These are phyloP conservation scores for Molanna angustata DNA, from an alignment of 2,888 invertebrate genomes.

Conservation along the genomic window DNA sequence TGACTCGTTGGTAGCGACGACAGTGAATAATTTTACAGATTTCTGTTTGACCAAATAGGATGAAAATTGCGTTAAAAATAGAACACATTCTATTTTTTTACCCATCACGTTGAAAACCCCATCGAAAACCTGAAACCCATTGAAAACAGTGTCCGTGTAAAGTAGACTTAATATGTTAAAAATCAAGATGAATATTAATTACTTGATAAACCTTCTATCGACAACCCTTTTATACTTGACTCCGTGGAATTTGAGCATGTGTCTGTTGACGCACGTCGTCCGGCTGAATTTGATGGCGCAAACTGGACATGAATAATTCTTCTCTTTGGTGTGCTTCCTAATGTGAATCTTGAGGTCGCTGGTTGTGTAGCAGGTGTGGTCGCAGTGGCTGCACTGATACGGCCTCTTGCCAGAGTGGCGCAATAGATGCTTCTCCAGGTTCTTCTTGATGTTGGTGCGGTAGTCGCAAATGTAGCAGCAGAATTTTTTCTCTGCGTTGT, in stretches of 20 bases:
- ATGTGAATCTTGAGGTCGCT: slow-evolving; percentile 45
- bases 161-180: background rate
- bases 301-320: slow-evolving; percentile 46
- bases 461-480: slow-evolving; percentile 44
- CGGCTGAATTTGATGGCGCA: slow-evolving; percentile 47
- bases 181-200: background rate
- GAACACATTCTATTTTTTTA: too few relatives aligned
- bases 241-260: slow-evolving; percentile 40
- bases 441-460: slow-evolving; percentile 44
- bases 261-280: slow-evolving; percentile 51
- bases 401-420: slow-evolving; percentile 48
- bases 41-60: too few relatives aligned
- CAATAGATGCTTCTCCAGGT: slow-evolving; percentile 44
- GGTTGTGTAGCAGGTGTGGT: slow-evolving; percentile 31
- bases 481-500: slow-evolving; percentile 36
- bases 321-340: slow-evolving; percentile 47
- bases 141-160: too few relatives aligned
- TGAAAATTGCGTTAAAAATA: too few relatives aligned
- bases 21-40: too few relatives aligned
- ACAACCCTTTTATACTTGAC: background rate
- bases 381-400: slow-evolving; percentile 45
- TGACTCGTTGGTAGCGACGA: too few relatives aligned
- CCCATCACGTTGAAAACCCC: too few relatives aligned
- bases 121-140: too few relatives aligned
- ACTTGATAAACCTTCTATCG: slow-evolving; percentile 8